These are phyloP conservation scores for Panopea generosa DNA, from an alignment of 2,888 invertebrate species.

Conservation along the genomic window DNA sequence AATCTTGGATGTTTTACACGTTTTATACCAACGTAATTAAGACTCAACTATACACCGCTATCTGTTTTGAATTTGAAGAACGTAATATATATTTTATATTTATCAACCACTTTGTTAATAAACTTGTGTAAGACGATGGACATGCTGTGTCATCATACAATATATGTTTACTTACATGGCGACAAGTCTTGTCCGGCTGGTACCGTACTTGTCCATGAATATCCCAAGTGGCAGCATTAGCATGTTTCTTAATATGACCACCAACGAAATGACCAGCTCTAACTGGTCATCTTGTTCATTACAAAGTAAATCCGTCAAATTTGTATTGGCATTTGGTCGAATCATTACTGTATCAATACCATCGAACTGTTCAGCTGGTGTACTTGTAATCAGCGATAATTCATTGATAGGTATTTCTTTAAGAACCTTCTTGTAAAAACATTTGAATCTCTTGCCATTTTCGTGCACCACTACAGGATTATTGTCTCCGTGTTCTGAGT, in stretches of 20 bases:
- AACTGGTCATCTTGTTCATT: slow-evolving; percentile 62
- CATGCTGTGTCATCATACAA: too few species aligned
- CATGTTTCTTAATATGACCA: slow-evolving; percentile 65
- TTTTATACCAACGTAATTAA: too few species aligned
- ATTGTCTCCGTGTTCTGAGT: background rate
- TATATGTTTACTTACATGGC: slow-evolving; percentile 45
- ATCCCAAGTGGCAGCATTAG: slow-evolving; percentile 71
- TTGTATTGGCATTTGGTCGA: background rate
- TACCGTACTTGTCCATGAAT: slow-evolving; percentile 76
- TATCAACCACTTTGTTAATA: too few species aligned
- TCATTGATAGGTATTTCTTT: slow-evolving; percentile 24
- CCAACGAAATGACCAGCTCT: slow-evolving; percentile 64
- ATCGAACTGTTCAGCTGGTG: too few species aligned
- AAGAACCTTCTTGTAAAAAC: slow-evolving; percentile 14
- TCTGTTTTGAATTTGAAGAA: too few species aligned
- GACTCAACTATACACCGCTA: too few species aligned
- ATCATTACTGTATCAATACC: too few species aligned
- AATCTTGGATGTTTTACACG: too few species aligned
- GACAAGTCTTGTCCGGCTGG: slow-evolving; percentile 73
- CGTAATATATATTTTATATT: too few species aligned
- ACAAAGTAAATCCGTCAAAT: slow-evolving; percentile 31
- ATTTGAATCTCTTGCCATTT: slow-evolving; percentile 18
- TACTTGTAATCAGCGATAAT: too few species aligned
- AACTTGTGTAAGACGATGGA: too few species aligned
- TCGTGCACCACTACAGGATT: background rate